Evolutionary conservation across 2,797 vertebrate species (phyloP).

Genomic region (Ctenopoma kingsleyae): DNA sequence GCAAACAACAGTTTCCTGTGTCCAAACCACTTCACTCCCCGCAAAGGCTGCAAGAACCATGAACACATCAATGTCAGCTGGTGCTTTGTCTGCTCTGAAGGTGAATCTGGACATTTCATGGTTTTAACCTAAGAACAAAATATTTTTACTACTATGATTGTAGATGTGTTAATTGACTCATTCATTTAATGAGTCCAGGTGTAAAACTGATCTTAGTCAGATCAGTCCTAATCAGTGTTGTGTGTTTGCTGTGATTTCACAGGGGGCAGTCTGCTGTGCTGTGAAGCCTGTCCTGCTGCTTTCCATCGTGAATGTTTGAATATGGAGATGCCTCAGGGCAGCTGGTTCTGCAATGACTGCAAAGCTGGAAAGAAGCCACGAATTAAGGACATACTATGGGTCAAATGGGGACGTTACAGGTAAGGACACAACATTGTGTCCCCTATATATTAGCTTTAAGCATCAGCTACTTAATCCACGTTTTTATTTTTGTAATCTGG

Average conservation of each 20-base stretch:
- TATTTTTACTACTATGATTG: background rate
- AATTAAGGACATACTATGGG: slow-evolving; percentile 98
- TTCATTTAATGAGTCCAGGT: background rate
- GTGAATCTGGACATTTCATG: slow-evolving; percentile 70
- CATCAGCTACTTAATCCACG: background rate
- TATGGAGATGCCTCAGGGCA: slow-evolving; percentile 98
- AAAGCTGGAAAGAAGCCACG: slow-evolving; percentile 97
- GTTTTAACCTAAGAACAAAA: background rate
- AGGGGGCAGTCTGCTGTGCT: slow-evolving; percentile 98
- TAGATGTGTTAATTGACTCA: background rate
- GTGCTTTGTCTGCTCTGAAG: slow-evolving; percentile 99
- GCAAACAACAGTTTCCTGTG: slow-evolving; percentile 99
- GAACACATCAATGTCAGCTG: slow-evolving; percentile 99
- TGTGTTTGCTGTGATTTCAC: slow-evolving; percentile 30
- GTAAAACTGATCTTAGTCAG: background rate
- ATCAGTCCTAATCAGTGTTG: background rate
- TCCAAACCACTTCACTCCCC: slow-evolving; percentile 96
- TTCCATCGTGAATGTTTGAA: slow-evolving; percentile 98
- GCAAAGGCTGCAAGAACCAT: slow-evolving; percentile 96
- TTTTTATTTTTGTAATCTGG: slow-evolving; percentile 25
- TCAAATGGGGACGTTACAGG: slow-evolving; percentile 98
- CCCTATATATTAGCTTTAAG: rapidly evolving
- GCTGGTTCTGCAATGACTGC: slow-evolving; percentile 99
- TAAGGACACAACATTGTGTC: slow-evolving; percentile 58
- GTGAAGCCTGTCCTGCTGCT: slow-evolving; percentile 98